Evolutionary conservation across 2,797 vertebrate species (phyloP).

Genomic region (Ispidina lecontei): DNA sequence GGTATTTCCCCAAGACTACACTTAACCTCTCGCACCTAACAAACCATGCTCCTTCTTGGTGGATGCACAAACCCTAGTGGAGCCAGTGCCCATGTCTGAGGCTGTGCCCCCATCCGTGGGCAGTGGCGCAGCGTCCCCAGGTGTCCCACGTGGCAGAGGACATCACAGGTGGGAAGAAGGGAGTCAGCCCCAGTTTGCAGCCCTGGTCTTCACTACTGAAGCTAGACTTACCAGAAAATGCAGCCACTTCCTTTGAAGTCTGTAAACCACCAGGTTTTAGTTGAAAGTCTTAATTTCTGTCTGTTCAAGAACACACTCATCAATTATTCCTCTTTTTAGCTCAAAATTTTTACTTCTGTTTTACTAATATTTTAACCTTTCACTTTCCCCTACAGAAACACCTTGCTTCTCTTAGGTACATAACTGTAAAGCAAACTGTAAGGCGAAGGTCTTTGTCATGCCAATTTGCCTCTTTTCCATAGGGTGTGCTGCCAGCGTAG

Average conservation of each 20-base stretch:
- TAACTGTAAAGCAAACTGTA: fast-evolving
- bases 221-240: not conserved
- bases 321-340: not conserved
- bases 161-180: fast-evolving
- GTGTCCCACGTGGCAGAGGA: not conserved
- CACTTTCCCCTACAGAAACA: not conserved
- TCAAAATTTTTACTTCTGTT: not conserved
- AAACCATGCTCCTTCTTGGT: not conserved
- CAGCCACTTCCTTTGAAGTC: not conserved
- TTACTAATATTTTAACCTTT: not conserved
- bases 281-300: not conserved
- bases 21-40: fast-evolving
- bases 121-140: not conserved
- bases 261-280: not conserved
- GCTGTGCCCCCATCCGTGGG: not conserved
- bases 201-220: fast-evolving
- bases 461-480: not conserved
- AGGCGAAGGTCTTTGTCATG: not conserved
- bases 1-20: not conserved
- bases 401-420: not conserved
- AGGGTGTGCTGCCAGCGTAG: not conserved
- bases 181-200: not conserved
- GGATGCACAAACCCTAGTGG: not conserved
- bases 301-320: not conserved
- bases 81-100: not conserved